phyloP scores from a whole-genome alignment of 2,113 vertebrate genomes.

The Rhea pennata region DNA sequence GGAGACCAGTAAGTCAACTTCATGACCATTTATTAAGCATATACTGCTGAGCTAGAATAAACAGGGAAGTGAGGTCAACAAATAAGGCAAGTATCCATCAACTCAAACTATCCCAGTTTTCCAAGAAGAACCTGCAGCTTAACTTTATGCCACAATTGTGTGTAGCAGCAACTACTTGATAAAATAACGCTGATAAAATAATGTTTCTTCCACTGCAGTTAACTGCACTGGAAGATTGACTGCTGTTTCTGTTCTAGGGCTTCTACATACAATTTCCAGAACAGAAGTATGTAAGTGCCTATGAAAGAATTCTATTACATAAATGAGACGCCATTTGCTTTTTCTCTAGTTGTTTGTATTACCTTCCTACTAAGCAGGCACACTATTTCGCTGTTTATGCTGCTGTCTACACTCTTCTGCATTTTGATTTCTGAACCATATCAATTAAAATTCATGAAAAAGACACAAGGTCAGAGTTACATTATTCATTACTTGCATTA shows the following conservation, averaged over 20 bases:
- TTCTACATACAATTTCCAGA: neutral
- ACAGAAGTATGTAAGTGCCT: neutral
- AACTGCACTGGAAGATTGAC: neutral
- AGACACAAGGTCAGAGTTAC: neutral
- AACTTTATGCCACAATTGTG: neutral
- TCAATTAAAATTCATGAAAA: neutral
- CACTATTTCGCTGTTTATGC: neutral
- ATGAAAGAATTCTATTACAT: neutral
- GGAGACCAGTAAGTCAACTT: neutral
- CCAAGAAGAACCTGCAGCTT: neutral
- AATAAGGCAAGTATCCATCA: neutral
- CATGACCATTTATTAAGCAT: neutral
- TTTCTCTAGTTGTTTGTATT: neutral
- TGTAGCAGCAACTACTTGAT: neutral
- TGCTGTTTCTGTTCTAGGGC: neutral
- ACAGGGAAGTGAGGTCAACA: neutral
- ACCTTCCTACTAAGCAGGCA: neutral
- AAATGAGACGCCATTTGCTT: neutral
- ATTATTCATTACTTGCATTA: neutral
- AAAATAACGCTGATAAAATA: neutral
- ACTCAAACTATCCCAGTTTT: neutral
- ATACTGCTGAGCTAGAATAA: neutral
- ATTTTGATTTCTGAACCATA: neutral
- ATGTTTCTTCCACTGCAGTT: neutral
- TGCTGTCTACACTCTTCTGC: neutral